These are phyloP conservation scores for Urophycis tenuis DNA, from an alignment of 2,797 vertebrate species.

Conservation along the genomic window DNA sequence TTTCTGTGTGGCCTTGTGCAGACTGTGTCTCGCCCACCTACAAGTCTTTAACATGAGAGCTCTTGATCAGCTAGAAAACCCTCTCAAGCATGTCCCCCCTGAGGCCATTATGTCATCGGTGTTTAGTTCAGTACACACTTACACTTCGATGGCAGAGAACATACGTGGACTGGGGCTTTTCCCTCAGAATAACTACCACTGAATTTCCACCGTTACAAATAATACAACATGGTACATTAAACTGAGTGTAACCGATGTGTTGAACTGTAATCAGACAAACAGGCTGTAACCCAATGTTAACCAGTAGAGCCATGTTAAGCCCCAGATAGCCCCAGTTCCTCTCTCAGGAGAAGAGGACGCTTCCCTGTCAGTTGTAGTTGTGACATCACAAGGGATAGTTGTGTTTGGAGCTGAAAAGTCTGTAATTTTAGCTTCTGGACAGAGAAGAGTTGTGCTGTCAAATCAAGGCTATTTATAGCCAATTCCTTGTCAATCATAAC, in stretches of 20 bases:
- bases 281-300: background rate
- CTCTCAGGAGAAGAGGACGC: constrained; percentile 29
- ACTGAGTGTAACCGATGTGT: constrained; percentile 18
- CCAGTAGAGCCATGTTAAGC: constrained; percentile 32
- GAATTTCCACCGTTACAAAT: constrained; percentile 32
- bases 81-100: constrained; percentile 3
- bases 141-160: background rate
- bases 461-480: constrained; percentile 28
- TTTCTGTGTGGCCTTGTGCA: background rate
- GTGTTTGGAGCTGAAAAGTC: constrained; percentile 44
- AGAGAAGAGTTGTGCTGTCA: constrained; percentile 34
- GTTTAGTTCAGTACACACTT: constrained; percentile 13
- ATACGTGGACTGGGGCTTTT: constrained; percentile 5
- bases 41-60: background rate
- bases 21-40: background rate
- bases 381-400: constrained; percentile 34
- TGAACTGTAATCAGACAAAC: background rate
- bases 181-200: constrained; percentile 45
- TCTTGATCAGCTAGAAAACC: constrained; percentile 13
- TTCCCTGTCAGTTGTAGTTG: constrained; percentile 21
- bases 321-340: constrained; percentile 31
- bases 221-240: constrained; percentile 35
- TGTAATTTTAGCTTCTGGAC: constrained; percentile 43
- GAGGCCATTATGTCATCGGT: background rate
- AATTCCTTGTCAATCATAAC: constrained; percentile 21